Evolutionary conservation across 2,113 vertebrate species (phyloP).

Genomic region (Protobothrops mucrosquamatus): DNA sequence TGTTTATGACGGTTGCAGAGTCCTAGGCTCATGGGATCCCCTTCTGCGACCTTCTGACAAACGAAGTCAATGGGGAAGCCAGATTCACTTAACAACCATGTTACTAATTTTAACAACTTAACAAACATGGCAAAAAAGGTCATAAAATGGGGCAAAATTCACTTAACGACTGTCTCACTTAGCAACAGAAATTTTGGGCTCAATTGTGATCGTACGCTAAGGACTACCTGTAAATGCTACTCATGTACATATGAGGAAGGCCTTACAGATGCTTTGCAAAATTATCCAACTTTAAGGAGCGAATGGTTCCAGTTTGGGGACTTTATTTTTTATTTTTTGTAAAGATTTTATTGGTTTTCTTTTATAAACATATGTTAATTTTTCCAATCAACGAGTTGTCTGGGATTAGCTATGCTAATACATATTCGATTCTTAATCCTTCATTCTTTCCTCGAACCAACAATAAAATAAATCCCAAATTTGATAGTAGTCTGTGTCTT

Average conservation of each 20-base stretch:
- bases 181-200: neutral
- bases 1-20: neutral
- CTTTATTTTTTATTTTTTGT: too few relatives aligned
- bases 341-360: too few relatives aligned
- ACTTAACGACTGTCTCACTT: neutral
- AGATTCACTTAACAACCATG: neutral
- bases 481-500: too few relatives aligned
- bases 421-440: too few relatives aligned
- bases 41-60: neutral
- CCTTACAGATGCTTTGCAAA: conserved; percentile 27
- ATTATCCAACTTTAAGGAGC: conserved; percentile 11
- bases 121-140: too few relatives aligned
- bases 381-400: too few relatives aligned
- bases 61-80: neutral
- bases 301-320: neutral
- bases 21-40: too few relatives aligned
- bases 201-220: neutral
- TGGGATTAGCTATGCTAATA: too few relatives aligned
- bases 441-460: too few relatives aligned
- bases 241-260: conserved; percentile 37
- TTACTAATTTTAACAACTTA: neutral
- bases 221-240: conserved; percentile 7
- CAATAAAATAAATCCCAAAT: too few relatives aligned
- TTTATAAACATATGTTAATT: too few relatives aligned
- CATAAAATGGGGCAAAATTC: neutral